These are phyloP conservation scores for Propsilocerus akamusi DNA, from an alignment of 1,140 invertebrate genomes.

Conservation along the genomic window DNA sequence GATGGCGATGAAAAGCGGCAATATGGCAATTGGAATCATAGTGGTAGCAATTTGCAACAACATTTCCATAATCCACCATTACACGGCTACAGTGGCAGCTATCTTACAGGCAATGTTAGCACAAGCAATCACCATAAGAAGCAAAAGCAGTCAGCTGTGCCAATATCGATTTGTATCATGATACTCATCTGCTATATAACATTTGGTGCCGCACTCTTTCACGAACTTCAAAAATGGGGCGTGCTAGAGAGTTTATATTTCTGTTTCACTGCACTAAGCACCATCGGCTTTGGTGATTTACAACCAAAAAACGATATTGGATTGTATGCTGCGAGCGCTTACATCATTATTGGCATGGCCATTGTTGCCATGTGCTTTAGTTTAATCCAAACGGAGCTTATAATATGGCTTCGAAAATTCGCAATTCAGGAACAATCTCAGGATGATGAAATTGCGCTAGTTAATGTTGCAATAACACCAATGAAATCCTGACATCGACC, in stretches of 20 bases:
- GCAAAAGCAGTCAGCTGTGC: slow-evolving; percentile 29
- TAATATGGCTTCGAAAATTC: slow-evolving; percentile 39
- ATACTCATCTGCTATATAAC: slow-evolving; percentile 81
- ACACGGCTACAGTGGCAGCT: slow-evolving; percentile 7
- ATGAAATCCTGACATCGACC: slow-evolving; percentile 23
- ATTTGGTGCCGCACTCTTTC: slow-evolving; percentile 79
- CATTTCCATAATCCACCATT: slow-evolving; percentile 11
- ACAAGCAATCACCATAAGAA: slow-evolving; percentile 7
- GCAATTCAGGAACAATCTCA: slow-evolving; percentile 21
- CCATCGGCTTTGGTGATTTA: slow-evolving; percentile 77
- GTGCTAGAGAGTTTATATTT: slow-evolving; percentile 85
- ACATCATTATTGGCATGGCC: slow-evolving; percentile 86
- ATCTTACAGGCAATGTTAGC: slow-evolving; percentile 7
- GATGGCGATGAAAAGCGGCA: background rate
- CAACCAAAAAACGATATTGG: slow-evolving; percentile 35
- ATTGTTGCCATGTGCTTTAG: slow-evolving; percentile 94
- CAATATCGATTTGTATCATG: slow-evolving; percentile 73
- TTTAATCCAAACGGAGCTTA: slow-evolving; percentile 83
- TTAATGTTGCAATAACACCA: slow-evolving; percentile 19
- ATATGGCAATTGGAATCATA: background rate
- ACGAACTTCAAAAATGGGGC: slow-evolving; percentile 76
- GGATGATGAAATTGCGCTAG: slow-evolving; percentile 19
- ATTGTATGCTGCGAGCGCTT: slow-evolving; percentile 50
- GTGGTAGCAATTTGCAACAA: slow-evolving; percentile 11
- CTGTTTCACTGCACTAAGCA: slow-evolving; percentile 81